phyloP scores from a whole-genome alignment of 2,888 invertebrate genomes.

The Cetonia aurata region DNA sequence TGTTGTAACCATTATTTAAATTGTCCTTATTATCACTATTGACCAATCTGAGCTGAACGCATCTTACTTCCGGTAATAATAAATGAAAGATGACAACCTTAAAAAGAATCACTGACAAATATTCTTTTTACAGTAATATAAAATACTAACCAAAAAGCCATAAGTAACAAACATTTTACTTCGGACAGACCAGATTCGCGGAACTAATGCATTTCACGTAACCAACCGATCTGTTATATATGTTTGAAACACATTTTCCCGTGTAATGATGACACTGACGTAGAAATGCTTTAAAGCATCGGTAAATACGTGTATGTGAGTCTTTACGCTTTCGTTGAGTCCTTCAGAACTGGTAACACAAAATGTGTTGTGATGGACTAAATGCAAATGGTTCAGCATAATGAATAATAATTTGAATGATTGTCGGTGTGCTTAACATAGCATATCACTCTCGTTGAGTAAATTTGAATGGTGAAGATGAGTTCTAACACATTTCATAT shows the following conservation, averaged over 20 bases:
- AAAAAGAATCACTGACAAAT: background rate
- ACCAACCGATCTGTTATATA: conserved; percentile 5
- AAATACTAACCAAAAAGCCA: conserved; percentile 21
- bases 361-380: conserved; percentile 13
- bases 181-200: background rate
- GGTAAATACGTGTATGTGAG: conserved; percentile 1
- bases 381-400: conserved; percentile 27
- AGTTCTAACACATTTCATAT: too few species aligned
- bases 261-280: conserved; percentile 5
- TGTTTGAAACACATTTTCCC: conserved; percentile 7
- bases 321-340: conserved; percentile 39
- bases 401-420: conserved; percentile 10
- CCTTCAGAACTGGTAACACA: conserved; percentile 27
- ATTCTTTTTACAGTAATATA: background rate
- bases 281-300: conserved; percentile 15
- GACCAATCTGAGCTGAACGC: conserved; percentile 9
- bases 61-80: background rate
- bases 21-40: conserved; percentile 14
- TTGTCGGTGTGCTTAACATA: background rate
- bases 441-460: too few species aligned
- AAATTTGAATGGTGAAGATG: too few species aligned
- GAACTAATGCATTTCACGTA: conserved; percentile 15
- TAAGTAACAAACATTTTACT: conserved; percentile 22
- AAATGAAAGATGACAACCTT: conserved; percentile 1
- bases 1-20: background rate